Conservation (phyloP, 2,888 invertebrate genomes). For the Drosophila cognata region DNA sequence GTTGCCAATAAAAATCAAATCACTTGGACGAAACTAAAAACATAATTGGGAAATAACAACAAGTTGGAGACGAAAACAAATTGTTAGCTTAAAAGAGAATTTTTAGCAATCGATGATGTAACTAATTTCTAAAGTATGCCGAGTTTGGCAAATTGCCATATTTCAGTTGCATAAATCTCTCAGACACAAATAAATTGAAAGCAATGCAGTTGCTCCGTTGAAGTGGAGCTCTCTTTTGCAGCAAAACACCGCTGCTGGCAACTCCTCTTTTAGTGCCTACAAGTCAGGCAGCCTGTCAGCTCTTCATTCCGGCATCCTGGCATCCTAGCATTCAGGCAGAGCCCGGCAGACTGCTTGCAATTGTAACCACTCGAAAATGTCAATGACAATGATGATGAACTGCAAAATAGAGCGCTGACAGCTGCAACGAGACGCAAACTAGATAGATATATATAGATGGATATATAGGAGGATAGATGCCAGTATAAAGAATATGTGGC, state of each 20-base stretch:
- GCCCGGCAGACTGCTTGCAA: conserved; percentile 61
- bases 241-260: neutral
- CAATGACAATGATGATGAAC: conserved; percentile 81
- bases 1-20: neutral
- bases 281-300: conserved; percentile 17
- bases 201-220: conserved; percentile 61
- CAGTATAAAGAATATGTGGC: conserved; percentile 1
- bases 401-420: conserved; percentile 80
- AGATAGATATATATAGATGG: conserved; percentile 52
- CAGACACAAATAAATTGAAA: conserved; percentile 73
- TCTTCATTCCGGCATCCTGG: conserved; percentile 4
- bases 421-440: conserved; percentile 76
- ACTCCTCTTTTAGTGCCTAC: conserved; percentile 19
- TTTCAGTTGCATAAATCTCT: conserved; percentile 64
- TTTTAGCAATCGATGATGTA: conserved; percentile 14
- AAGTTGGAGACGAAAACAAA: neutral
- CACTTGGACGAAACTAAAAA: neutral
- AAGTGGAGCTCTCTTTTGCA: conserved; percentile 20
- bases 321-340: neutral
- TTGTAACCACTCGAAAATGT: conserved; percentile 78
- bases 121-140: conserved; percentile 33
- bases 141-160: conserved; percentile 53
- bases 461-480: conserved; percentile 37
- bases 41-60: conserved; percentile 1
- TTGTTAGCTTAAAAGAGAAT: conserved; percentile 1